Evolutionary conservation across 2,888 invertebrate species (phyloP).

Genomic region (Torymus aiolomorphi): DNA sequence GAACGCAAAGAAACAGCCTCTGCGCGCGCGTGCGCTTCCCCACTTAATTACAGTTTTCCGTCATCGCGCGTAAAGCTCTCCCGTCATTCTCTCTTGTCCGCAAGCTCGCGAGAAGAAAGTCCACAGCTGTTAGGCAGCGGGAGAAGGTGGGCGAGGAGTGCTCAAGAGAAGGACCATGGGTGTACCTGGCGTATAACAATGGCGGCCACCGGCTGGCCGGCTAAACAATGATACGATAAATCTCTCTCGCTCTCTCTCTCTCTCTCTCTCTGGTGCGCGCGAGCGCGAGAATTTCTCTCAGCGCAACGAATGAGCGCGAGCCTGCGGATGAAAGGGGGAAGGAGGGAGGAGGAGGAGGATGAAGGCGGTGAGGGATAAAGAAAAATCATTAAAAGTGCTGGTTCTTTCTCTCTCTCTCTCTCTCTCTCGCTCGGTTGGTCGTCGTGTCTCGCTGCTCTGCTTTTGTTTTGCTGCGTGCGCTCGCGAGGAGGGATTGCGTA

Average conservation of each 20-base stretch:
- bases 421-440: not conserved
- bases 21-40: not conserved
- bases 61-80: constrained; percentile 4
- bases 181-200: constrained; percentile 60
- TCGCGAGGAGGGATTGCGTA: constrained; percentile 27
- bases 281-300: constrained; percentile 51
- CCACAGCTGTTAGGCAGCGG: not conserved
- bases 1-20: not conserved
- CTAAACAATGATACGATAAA: constrained; percentile 74
- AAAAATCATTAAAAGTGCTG: constrained; percentile 45
- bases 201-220: constrained; percentile 65
- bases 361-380: constrained; percentile 42
- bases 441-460: not conserved
- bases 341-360: not conserved
- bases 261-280: constrained; percentile 8
- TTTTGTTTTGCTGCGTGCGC: not conserved
- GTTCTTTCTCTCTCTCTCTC: constrained; percentile 15
- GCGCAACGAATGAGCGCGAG: constrained; percentile 24
- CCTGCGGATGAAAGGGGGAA: constrained; percentile 13
- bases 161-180: too few relatives aligned
- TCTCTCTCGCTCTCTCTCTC: constrained; percentile 58
- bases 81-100: not conserved
- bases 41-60: constrained; percentile 47
- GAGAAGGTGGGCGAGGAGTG: too few relatives aligned
- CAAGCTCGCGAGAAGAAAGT: constrained; percentile 43